These are phyloP conservation scores for Drosophila jambulina DNA, from an alignment of 1,140 invertebrate species.

Conservation along the genomic window DNA sequence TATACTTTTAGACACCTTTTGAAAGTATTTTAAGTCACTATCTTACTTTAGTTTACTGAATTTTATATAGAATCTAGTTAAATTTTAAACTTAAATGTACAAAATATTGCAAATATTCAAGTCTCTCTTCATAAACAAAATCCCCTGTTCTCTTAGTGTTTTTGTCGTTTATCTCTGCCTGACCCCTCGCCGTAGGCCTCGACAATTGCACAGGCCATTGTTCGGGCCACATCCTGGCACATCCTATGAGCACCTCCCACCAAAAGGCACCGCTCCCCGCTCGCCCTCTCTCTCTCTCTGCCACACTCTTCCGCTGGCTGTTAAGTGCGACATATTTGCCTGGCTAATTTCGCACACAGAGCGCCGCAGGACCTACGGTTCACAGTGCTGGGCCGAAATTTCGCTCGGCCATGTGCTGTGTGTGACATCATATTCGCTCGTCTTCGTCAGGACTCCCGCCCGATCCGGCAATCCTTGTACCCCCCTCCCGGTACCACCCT, in stretches of 20 bases:
- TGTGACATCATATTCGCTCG: conserved; percentile 14
- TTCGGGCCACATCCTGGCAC: conserved; percentile 18
- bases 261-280: conserved; percentile 5
- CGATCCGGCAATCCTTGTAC: conserved; percentile 23
- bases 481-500: background rate
- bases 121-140: background rate
- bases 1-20: background rate
- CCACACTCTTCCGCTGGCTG: conserved; percentile 66
- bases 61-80: too few relatives aligned
- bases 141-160: background rate
- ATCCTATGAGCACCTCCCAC: conserved; percentile 14
- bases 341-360: conserved; percentile 70
- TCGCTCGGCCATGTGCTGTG: conserved; percentile 4
- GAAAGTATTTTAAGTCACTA: background rate
- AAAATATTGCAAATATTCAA: background rate
- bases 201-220: conserved; percentile 70
- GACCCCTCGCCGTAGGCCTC: conserved; percentile 41
- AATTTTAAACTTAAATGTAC: background rate
- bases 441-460: conserved; percentile 22
- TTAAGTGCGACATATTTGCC: conserved; percentile 83
- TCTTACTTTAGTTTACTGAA: too few relatives aligned
- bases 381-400: conserved; percentile 47
- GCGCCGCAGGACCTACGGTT: conserved; percentile 64
- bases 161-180: background rate
- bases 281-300: conserved; percentile 26